Conservation (phyloP, 2,797 vertebrate genomes). For the Nyctibius grandis region DNA sequence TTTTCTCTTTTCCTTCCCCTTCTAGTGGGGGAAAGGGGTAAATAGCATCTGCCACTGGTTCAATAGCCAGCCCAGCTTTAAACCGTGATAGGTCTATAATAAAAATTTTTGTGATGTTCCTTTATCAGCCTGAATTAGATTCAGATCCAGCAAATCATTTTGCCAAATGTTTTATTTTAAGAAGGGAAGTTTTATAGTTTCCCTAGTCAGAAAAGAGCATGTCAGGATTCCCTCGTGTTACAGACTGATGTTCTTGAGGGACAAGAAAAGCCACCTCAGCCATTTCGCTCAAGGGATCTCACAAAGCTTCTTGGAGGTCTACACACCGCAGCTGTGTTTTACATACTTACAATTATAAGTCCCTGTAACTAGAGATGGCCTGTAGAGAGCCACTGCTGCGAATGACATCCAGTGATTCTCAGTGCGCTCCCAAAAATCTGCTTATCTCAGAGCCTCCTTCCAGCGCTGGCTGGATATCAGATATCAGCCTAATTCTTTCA, state of each 20-base stretch:
- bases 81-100: no score
- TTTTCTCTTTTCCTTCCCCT: no score
- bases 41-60: no score
- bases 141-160: background rate
- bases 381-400: background rate
- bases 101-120: background rate
- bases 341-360: background rate
- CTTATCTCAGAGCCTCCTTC: background rate
- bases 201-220: background rate
- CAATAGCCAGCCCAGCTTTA: no score
- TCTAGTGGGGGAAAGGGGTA: no score
- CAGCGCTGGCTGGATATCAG: background rate
- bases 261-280: background rate
- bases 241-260: background rate
- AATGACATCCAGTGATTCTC: background rate
- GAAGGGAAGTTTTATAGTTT: background rate
- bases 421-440: background rate
- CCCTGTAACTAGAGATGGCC: background rate
- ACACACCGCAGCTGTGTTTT: rapidly evolving
- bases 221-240: background rate
- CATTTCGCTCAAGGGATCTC: background rate
- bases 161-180: background rate
- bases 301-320: background rate
- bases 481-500: background rate
- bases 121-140: background rate